phyloP scores from a whole-genome alignment of 1,140 invertebrate genomes.

The Pygmarrhopalites habei region DNA sequence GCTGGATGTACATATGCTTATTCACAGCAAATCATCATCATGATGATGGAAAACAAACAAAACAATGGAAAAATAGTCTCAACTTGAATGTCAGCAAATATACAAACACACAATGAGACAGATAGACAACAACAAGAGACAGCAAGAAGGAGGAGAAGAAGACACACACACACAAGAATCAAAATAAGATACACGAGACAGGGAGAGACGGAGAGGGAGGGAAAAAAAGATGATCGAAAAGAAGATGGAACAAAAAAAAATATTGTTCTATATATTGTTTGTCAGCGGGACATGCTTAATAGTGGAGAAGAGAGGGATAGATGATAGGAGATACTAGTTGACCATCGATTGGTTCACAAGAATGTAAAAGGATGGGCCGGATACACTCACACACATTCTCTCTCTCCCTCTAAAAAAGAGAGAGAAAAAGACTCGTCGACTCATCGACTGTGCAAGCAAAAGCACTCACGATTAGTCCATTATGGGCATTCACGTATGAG shows the following conservation, averaged over 20 bases:
- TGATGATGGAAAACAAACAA: no score
- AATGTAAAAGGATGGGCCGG: conserved; percentile 7
- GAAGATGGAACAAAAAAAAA: no score
- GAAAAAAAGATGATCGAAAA: no score
- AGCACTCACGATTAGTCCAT: conserved; percentile 9
- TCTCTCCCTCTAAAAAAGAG: no score
- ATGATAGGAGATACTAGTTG: neutral
- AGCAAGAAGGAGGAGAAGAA: neutral
- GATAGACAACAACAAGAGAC: neutral
- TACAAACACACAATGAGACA: neutral
- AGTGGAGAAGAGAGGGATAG: neutral
- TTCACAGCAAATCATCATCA: no score
- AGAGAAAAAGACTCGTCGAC: neutral
- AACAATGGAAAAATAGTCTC: no score
- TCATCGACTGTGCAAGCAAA: neutral
- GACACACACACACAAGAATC: no score
- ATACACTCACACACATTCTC: no score
- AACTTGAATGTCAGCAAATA: neutral
- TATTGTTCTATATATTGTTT: no score
- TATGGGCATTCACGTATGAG: neutral
- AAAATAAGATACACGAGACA: no score
- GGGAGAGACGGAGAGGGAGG: no score
- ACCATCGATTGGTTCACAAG: conserved; percentile 2
- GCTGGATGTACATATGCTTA: no score
- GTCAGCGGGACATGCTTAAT: neutral